Percentiles rank a stretch among this genome's conserved stretches.
Evolutionary conservation across 92 coral and sea anemone genomes (phyloP).

Genomic region (Epizoanthus ramosus): DNA sequence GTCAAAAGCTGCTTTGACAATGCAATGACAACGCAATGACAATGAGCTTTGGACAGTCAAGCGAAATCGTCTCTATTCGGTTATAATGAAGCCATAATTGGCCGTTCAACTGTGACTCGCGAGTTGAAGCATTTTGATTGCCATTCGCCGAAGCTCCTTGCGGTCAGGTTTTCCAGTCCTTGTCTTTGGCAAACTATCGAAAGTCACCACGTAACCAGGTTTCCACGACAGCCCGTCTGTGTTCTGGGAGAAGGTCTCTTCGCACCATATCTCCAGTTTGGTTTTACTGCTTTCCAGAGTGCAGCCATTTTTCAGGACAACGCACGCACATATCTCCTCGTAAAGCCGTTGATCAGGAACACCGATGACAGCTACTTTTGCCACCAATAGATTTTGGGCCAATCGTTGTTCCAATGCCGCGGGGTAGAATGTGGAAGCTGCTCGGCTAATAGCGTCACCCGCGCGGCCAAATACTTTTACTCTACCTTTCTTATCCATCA

Average conservation of each 20-base stretch:
- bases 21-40: too few species aligned
- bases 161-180: constrained; percentile 21
- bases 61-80: too few species aligned
- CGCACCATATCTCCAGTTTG: too few species aligned
- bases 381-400: constrained; percentile 1
- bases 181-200: constrained; percentile 23
- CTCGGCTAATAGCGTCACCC: too few species aligned
- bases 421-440: constrained; percentile 1
- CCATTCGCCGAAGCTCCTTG: neutral
- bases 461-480: too few species aligned
- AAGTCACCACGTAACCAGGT: constrained; percentile 3
- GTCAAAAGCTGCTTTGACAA: too few species aligned
- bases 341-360: neutral
- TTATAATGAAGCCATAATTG: too few species aligned
- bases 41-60: too few species aligned
- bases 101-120: too few species aligned
- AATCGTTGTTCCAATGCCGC: neutral
- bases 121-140: neutral
- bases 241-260: neutral
- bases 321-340: constrained; percentile 29
- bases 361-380: neutral
- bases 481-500: neutral
- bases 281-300: too few species aligned
- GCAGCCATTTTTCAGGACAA: constrained; percentile 35
- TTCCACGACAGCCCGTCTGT: constrained; percentile 28